phyloP scores from a whole-genome alignment of 2,888 invertebrate genomes.

The Vanessa cardui region DNA sequence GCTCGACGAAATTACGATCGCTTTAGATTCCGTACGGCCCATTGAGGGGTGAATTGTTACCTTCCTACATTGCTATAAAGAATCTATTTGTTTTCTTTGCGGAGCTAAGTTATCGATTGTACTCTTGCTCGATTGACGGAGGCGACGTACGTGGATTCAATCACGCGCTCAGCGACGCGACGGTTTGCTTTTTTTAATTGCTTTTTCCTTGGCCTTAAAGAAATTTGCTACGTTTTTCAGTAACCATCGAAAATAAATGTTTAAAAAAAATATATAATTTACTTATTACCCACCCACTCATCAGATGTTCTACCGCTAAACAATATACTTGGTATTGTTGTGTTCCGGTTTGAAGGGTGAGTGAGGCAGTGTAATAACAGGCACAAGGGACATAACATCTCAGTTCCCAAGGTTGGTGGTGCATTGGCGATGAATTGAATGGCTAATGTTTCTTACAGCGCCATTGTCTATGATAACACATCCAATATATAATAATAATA shows the following conservation, averaged over 20 bases:
- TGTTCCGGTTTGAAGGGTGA: no score
- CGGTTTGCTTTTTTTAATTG: conserved; percentile 30
- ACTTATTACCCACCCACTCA: no score
- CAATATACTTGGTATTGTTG: no score
- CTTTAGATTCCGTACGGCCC: conserved; percentile 78
- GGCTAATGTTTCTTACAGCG: no score
- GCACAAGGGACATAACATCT: no score
- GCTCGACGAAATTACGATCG: conserved; percentile 80
- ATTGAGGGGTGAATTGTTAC: conserved; percentile 80
- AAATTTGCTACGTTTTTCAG: neutral
- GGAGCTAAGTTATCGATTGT: conserved; percentile 32
- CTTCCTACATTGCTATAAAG: conserved; percentile 76
- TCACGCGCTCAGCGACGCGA: conserved; percentile 22
- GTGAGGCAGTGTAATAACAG: no score
- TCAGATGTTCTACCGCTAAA: no score
- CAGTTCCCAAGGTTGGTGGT: no score
- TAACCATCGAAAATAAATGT: no score
- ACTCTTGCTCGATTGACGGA: conserved; percentile 25
- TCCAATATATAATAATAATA: no score
- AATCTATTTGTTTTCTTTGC: conserved; percentile 74
- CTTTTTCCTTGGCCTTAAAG: conserved; percentile 16
- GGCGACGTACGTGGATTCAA: conserved; percentile 27
- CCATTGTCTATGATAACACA: no score
- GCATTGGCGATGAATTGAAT: no score
- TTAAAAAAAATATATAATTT: neutral